Base-by-base conservation (phyloP, 2,113 vertebrate species). In the Chaetura pelagica region DNA sequence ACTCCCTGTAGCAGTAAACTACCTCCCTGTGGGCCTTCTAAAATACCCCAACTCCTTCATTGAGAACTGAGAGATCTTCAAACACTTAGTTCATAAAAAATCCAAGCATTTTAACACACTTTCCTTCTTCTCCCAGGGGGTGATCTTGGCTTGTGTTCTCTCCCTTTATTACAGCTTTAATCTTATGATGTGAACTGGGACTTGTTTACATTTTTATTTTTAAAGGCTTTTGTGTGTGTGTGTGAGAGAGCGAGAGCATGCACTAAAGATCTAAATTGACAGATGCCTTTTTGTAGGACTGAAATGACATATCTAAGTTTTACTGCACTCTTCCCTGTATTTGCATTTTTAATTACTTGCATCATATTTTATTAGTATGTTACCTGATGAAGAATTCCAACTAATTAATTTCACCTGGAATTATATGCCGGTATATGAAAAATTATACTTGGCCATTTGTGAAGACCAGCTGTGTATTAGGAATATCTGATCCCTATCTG, bases 381-480 rank as follows among this genome's bases (percentile, higher is more conserved):
- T 97, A 97, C 96, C 94, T 97, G 96, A 94, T 89, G 76, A 95
- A 90, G 97, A 96, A 97, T 94, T 93, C 80, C 55, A 94, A 72
- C 87, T 97, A 97, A 98, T 98, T 97, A 97, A 97, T 98, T 98
- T 98, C 97, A 97, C 96, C 96, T 98, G 96, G 93, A 97, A 97
- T 95, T 96, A 88, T 81, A 90, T 24, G 44, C 66, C 24, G 83
- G 67, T 73, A 7, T 94, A 89, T 78, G 94, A 98, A 96, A 96
- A 97, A 98, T 96, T 81, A 84, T 75, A 81, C 81, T 97, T 83
- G 90, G 94, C 96, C 95, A 90, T 97, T 97, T 97, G 94, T 29
- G 72, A 77, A 91, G 90, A 95, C 90, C 97, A 98, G 97, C 91
- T 98, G 97, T 83, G 83, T 97, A 91, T 97, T 95, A 96, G 94